Conservation (phyloP, 2,888 invertebrate species). For the Amphipyra tragopoginis region DNA sequence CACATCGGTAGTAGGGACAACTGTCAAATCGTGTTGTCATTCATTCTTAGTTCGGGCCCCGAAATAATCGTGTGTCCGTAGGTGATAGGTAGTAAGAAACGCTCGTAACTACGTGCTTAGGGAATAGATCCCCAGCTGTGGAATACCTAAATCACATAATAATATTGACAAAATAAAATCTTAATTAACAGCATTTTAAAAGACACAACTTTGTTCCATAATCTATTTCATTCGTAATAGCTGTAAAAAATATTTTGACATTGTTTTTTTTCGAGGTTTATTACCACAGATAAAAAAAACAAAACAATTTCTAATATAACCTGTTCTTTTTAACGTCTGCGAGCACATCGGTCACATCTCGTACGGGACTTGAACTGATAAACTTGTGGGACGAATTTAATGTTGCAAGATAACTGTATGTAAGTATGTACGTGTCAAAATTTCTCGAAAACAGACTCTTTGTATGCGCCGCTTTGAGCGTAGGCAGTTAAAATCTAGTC, state of each 20-base stretch:
- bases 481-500: constrained; percentile 22
- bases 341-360: constrained; percentile 25
- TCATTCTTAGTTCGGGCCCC: too few relatives aligned
- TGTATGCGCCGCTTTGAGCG: constrained; percentile 54
- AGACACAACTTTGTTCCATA: neutral
- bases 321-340: constrained; percentile 15
- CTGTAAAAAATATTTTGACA: neutral
- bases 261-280: neutral
- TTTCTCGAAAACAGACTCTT: constrained; percentile 56
- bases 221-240: neutral
- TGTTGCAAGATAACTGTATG: constrained; percentile 41
- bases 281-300: constrained; percentile 12
- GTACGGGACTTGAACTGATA: constrained; percentile 32
- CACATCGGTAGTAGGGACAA: too few relatives aligned
- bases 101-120: too few relatives aligned
- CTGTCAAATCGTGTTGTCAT: too few relatives aligned
- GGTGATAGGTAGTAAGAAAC: too few relatives aligned
- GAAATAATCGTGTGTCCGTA: too few relatives aligned
- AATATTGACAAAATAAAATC: neutral
- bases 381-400: constrained; percentile 40
- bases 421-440: constrained; percentile 56
- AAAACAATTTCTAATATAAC: constrained; percentile 19
- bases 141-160: too few relatives aligned
- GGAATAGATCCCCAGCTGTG: too few relatives aligned
- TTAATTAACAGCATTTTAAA: too few relatives aligned